These are phyloP conservation scores for Glaucidium brasilianum DNA, from an alignment of 2,113 vertebrate species.

Conservation along the genomic window DNA sequence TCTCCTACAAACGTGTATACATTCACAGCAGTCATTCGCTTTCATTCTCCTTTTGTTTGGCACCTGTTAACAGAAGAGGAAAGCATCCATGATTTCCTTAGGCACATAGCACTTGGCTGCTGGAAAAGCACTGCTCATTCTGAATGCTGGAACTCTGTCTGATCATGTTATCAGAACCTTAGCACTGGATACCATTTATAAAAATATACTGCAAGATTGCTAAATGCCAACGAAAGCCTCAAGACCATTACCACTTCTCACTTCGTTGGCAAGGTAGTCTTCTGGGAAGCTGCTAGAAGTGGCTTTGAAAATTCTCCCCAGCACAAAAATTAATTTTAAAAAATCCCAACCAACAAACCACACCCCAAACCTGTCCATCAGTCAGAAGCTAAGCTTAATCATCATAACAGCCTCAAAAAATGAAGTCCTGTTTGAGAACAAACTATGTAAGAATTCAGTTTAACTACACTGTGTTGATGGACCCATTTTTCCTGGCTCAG, in stretches of 20 bases:
- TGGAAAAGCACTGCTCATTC: not conserved
- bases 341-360: not conserved
- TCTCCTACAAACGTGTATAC: slow-evolving; percentile 46
- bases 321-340: not conserved
- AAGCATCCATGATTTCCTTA: not conserved
- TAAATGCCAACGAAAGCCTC: not conserved
- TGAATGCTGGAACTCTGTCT: not conserved
- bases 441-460: not conserved
- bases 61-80: slow-evolving; percentile 73
- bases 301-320: not conserved
- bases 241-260: not conserved
- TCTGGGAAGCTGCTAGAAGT: not conserved
- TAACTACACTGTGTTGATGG: not conserved
- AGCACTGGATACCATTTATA: not conserved
- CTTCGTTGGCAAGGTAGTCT: not conserved
- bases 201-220: not conserved
- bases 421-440: not conserved
- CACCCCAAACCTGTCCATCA: not conserved
- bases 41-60: slow-evolving; percentile 83
- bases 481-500: not conserved
- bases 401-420: not conserved
- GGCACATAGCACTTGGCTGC: not conserved
- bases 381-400: not conserved
- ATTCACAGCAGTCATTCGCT: slow-evolving; percentile 75
- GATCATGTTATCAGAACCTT: not conserved